Conservation (phyloP, 2,888 invertebrate genomes). For the Chrysodeixis includens region DNA sequence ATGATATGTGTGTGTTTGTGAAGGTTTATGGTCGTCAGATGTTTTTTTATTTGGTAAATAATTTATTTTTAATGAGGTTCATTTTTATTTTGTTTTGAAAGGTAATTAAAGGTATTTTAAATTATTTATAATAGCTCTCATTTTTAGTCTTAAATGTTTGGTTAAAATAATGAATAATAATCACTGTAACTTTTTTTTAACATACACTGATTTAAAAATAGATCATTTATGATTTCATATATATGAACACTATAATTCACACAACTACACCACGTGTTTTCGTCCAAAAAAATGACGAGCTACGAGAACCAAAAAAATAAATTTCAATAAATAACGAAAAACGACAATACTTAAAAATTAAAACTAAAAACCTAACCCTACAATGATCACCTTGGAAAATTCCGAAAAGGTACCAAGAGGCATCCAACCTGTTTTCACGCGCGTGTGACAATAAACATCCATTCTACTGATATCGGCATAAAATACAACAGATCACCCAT, state of each 20-base stretch:
- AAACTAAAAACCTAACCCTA: not conserved
- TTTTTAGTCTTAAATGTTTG: too few relatives aligned
- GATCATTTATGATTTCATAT: not conserved
- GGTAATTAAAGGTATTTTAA: too few relatives aligned
- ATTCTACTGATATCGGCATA: not conserved
- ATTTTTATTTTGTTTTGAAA: too few relatives aligned
- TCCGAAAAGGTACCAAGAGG: conserved; percentile 34
- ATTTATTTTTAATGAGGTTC: too few relatives aligned
- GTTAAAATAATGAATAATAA: too few relatives aligned
- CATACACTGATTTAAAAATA: too few relatives aligned
- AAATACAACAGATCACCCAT: not conserved
- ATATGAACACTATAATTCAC: not conserved
- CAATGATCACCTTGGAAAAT: conserved; percentile 20
- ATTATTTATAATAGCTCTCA: too few relatives aligned
- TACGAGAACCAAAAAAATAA: not conserved
- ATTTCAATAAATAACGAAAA: not conserved
- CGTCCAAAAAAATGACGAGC: not conserved
- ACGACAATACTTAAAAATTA: not conserved
- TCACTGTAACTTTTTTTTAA: too few relatives aligned
- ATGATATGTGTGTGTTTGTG: not conserved
- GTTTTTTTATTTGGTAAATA: too few relatives aligned
- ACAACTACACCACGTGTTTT: not conserved
- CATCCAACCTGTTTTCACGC: conserved; percentile 51
- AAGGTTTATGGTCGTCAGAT: too few relatives aligned
- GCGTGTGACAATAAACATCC: conserved; percentile 25